phyloP scores from a whole-genome alignment of 1,140 invertebrate species.

The Papilio glaucus region DNA sequence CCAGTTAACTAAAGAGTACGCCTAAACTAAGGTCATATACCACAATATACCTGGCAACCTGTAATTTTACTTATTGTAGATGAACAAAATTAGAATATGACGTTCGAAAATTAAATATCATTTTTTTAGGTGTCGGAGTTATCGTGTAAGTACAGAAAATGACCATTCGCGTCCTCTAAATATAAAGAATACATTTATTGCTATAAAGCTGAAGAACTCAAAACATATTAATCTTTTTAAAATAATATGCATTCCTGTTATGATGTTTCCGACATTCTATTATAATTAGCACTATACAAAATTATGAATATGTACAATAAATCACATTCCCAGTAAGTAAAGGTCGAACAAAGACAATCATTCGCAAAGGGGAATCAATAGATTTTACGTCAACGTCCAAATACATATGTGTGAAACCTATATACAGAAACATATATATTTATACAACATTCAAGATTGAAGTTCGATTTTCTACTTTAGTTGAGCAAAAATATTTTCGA shows the following conservation, averaged over 20 bases:
- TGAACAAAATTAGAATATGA: neutral
- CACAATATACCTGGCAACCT: neutral
- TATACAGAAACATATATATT: too few relatives aligned
- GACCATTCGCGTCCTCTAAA: too few relatives aligned
- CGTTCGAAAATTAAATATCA: neutral
- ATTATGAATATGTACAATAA: slow-evolving; percentile 24
- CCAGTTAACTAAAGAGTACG: slow-evolving; percentile 21
- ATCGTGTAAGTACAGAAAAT: too few relatives aligned
- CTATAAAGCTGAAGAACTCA: neutral
- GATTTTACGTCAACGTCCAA: neutral
- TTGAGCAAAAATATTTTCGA: too few relatives aligned
- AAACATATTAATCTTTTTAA: neutral
- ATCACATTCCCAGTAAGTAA: slow-evolving; percentile 6
- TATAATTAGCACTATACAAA: slow-evolving; percentile 2
- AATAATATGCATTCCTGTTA: neutral
- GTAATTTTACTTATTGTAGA: neutral
- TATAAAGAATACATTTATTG: too few relatives aligned
- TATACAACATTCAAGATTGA: too few relatives aligned
- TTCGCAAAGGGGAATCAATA: slow-evolving; percentile 3
- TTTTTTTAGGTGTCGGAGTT: neutral
- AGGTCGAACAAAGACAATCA: slow-evolving; percentile 15
- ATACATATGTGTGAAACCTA: neutral
- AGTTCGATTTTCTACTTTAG: too few relatives aligned
- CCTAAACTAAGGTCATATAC: slow-evolving; percentile 21
- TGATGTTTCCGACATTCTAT: neutral